A percentile compares a stretch with the other conserved stretches of the same genome.
Evolutionary conservation across 2,888 invertebrate species (phyloP).

Genomic region (Cephonodes hylas): DNA sequence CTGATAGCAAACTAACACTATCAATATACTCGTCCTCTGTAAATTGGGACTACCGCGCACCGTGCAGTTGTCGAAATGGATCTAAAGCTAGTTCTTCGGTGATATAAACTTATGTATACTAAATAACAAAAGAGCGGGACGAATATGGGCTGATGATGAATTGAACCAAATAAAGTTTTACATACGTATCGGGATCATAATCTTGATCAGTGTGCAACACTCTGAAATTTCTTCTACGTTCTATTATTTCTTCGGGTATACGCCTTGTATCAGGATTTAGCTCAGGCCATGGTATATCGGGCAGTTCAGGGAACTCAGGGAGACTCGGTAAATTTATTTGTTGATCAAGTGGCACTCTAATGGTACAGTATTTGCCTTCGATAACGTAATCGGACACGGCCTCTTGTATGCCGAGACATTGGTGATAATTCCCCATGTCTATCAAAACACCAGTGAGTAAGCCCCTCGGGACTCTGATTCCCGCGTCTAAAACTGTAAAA

Average conservation of each 20-base stretch:
- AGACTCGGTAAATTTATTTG: conserved; percentile 28
- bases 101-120: no score
- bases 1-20: no score
- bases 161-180: neutral
- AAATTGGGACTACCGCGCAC: no score
- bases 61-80: no score
- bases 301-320: conserved; percentile 30
- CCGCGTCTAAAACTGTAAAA: conserved; percentile 58
- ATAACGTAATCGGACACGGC: conserved; percentile 36
- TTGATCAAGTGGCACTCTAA: conserved; percentile 44
- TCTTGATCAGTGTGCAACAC: neutral
- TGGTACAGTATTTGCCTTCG: conserved; percentile 60
- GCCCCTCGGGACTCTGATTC: conserved; percentile 53
- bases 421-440: conserved; percentile 53
- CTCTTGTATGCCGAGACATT: conserved; percentile 50
- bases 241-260: conserved; percentile 17
- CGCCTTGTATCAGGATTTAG: conserved; percentile 19
- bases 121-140: no score
- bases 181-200: neutral
- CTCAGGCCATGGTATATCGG: conserved; percentile 26
- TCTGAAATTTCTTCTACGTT: neutral
- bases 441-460: conserved; percentile 42
- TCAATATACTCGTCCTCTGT: no score
- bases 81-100: no score
- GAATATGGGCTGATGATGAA: neutral